phyloP scores from a whole-genome alignment of 2,797 vertebrate species.

The Enteromius fasciolatus region DNA sequence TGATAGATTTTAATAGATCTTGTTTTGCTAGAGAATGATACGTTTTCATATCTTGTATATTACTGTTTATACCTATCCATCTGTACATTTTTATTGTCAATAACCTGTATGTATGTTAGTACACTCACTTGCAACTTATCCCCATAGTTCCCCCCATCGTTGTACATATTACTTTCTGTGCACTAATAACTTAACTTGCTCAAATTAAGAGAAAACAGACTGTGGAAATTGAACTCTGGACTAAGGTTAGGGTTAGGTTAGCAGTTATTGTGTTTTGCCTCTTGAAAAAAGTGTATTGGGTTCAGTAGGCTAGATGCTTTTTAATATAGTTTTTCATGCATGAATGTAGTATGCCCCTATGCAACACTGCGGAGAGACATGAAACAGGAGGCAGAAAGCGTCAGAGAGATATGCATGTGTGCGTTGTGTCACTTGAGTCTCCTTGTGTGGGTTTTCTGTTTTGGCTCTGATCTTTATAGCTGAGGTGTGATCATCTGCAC shows the following conservation, averaged over 20 bases:
- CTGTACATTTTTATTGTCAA: too few relatives aligned
- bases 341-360: neutral
- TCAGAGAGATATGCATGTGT: neutral
- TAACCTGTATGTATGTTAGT: too few relatives aligned
- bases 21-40: neutral
- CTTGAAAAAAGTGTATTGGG: neutral
- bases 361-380: neutral
- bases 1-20: neutral
- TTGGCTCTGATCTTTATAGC: slow-evolving; percentile 24
- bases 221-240: neutral
- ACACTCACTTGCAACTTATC: too few relatives aligned
- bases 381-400: neutral
- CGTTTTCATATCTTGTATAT: too few relatives aligned
- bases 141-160: too few relatives aligned
- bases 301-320: neutral
- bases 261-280: neutral
- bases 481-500: slow-evolving; percentile 34
- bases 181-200: too few relatives aligned
- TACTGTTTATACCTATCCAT: too few relatives aligned
- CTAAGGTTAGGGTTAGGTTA: too few relatives aligned
- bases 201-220: neutral
- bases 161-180: too few relatives aligned
- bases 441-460: slow-evolving; percentile 9
- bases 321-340: neutral
- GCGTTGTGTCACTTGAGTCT: slow-evolving; percentile 12